Conservation (phyloP, 2,888 invertebrate genomes). For the Agriopis marginaria region DNA sequence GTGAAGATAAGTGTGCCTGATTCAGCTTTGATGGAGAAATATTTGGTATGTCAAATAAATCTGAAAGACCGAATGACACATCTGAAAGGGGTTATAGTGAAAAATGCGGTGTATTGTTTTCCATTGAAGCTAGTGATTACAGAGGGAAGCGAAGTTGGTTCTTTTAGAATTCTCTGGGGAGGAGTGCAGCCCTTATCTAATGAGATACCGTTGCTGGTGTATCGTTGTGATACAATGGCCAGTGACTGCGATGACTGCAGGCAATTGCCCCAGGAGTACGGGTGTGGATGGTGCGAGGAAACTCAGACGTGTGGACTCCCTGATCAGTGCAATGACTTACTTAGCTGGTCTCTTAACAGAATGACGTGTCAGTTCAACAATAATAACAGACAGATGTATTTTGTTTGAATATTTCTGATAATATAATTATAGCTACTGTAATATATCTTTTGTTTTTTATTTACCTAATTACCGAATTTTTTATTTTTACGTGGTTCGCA, state of each 20-base stretch:
- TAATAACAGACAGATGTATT: not conserved
- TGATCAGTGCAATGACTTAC: constrained; percentile 5
- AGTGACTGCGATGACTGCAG: constrained; percentile 2
- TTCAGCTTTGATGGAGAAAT: constrained; percentile 54
- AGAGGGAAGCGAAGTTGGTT: constrained; percentile 37
- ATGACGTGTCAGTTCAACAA: not conserved
- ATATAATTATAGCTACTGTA: too few species aligned
- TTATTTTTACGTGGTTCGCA: too few species aligned
- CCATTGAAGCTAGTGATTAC: constrained; percentile 45
- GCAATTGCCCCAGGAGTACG: not conserved
- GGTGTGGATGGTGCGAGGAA: constrained; percentile 3
- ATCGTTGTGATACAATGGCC: constrained; percentile 45
- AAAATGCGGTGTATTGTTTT: constrained; percentile 55
- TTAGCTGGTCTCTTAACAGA: constrained; percentile 17
- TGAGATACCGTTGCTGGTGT: constrained; percentile 50
- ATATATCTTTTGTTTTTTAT: too few species aligned
- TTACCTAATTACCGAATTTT: too few species aligned
- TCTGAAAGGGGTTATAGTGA: constrained; percentile 54
- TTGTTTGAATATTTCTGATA: not conserved
- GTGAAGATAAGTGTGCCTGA: constrained; percentile 56
- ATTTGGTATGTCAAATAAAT: constrained; percentile 46
- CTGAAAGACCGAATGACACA: constrained; percentile 45
- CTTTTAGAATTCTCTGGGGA: constrained; percentile 48
- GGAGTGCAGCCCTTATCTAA: constrained; percentile 55
- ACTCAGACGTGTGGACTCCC: not conserved